Evolutionary conservation across 2,888 invertebrate species (phyloP).

Genomic region (Lithodes maja): DNA sequence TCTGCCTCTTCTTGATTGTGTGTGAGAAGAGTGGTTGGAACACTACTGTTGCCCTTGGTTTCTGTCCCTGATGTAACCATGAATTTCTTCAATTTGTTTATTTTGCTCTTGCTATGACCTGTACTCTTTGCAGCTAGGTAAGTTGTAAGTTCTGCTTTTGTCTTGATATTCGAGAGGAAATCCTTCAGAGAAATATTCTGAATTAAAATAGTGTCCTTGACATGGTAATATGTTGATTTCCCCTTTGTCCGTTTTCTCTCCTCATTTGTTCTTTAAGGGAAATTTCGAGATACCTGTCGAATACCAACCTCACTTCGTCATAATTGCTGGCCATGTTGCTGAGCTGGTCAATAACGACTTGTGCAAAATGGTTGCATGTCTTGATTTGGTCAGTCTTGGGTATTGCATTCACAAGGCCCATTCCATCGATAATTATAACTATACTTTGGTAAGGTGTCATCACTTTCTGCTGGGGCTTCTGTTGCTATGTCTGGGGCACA

Average conservation of each 20-base stretch:
- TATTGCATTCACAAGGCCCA: conserved; percentile 12
- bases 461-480: too few species aligned
- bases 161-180: conserved; percentile 27
- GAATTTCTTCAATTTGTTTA: conserved; percentile 6
- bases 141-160: conserved; percentile 13
- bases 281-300: neutral
- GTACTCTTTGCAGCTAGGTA: neutral
- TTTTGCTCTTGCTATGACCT: conserved; percentile 9
- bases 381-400: conserved; percentile 18
- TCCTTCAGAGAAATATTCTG: conserved; percentile 43
- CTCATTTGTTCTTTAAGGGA: conserved; percentile 4
- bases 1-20: conserved; percentile 24
- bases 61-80: conserved; percentile 34
- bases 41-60: conserved; percentile 12
- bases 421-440: conserved; percentile 35
- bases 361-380: conserved; percentile 21
- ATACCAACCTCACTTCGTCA: conserved; percentile 16
- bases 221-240: conserved; percentile 36
- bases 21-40: conserved; percentile 8
- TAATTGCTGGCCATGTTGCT: neutral
- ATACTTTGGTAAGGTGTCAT: too few species aligned
- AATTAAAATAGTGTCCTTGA: conserved; percentile 24
- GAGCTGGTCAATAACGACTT: conserved; percentile 2
- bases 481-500: neutral
- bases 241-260: conserved; percentile 13